Percentiles rank a stretch among this genome's conserved stretches.
These are phyloP conservation scores for Caenorhabditis afra DNA, from an alignment of 2,888 invertebrate genomes.

Conservation along the genomic window DNA sequence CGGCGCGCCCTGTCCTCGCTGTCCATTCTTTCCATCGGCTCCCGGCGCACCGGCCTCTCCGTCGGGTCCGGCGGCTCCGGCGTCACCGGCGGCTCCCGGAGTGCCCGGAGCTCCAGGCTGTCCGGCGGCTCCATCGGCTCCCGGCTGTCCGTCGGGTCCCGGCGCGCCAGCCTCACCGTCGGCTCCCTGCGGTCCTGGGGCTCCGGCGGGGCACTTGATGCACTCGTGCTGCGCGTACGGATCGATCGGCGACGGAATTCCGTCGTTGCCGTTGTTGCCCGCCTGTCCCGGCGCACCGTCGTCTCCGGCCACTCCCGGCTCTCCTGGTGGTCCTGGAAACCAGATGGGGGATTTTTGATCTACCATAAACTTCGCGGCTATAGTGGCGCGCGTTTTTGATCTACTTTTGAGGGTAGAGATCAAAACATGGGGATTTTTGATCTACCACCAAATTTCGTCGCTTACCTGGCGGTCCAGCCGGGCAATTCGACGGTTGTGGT, in stretches of 20 bases:
- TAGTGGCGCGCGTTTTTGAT: too few relatives aligned
- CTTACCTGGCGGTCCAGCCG: constrained; percentile 68
- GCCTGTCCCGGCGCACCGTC: constrained; percentile 51
- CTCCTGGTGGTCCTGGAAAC: constrained; percentile 48
- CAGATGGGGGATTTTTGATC: too few relatives aligned
- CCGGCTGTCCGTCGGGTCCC: constrained; percentile 59
- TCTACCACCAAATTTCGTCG: too few relatives aligned
- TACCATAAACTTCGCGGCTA: too few relatives aligned
- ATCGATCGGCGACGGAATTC: constrained; percentile 54
- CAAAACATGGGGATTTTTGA: background rate
- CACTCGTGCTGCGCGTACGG: constrained; percentile 51
- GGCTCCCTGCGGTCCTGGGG: constrained; percentile 47
- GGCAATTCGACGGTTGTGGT: constrained; percentile 64
- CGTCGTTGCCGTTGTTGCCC: constrained; percentile 50
- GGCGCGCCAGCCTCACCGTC: constrained; percentile 50
- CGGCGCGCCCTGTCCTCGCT: constrained; percentile 52
- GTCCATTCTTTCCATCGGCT: constrained; percentile 56
- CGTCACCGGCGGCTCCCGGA: constrained; percentile 53
- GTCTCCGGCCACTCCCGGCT: constrained; percentile 48
- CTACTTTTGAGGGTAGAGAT: too few relatives aligned
- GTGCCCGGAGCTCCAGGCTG: constrained; percentile 58
- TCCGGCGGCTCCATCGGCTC: constrained; percentile 43
- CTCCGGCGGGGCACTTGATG: constrained; percentile 49
- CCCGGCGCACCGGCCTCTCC: constrained; percentile 55
- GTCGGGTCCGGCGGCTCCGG: constrained; percentile 54